These are phyloP conservation scores for Tolmerus cingulatus DNA, from an alignment of 2,888 invertebrate species.

Conservation along the genomic window DNA sequence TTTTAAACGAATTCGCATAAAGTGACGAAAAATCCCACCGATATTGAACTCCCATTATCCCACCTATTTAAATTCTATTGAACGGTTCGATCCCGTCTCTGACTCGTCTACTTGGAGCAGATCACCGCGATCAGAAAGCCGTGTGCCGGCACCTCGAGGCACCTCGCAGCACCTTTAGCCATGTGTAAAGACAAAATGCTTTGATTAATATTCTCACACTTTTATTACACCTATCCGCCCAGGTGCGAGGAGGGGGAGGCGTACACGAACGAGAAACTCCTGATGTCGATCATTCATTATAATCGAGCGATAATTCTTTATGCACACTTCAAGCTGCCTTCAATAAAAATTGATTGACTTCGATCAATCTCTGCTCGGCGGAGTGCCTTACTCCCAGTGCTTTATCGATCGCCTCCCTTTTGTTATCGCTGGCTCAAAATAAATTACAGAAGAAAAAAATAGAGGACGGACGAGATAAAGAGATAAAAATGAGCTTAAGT, in stretches of 20 bases:
- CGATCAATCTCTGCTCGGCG: conserved; percentile 12
- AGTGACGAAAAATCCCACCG: conserved; percentile 22
- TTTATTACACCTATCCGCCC: conserved; percentile 20
- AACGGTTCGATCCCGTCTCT: not conserved
- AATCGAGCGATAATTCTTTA: conserved; percentile 37
- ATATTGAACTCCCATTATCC: conserved; percentile 12
- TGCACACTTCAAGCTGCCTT: conserved; percentile 11
- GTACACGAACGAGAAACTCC: conserved; percentile 11
- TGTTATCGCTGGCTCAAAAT: not conserved
- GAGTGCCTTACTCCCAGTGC: not conserved
- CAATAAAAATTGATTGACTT: conserved; percentile 31
- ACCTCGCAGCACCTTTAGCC: not conserved
- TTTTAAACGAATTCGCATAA: not conserved
- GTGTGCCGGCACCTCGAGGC: not conserved
- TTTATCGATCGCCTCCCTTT: conserved; percentile 9
- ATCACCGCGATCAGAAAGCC: not conserved
- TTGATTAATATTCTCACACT: conserved; percentile 35
- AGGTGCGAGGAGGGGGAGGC: not conserved
- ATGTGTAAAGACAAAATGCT: conserved; percentile 15
- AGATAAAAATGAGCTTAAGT: not conserved
- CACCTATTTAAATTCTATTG: conserved; percentile 20
- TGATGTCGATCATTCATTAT: conserved; percentile 37
- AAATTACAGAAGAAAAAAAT: conserved; percentile 3
- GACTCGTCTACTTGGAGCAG: not conserved
- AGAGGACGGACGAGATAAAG: not conserved